phyloP scores from a whole-genome alignment of 1,140 invertebrate species.

The Bombus waltoni region DNA sequence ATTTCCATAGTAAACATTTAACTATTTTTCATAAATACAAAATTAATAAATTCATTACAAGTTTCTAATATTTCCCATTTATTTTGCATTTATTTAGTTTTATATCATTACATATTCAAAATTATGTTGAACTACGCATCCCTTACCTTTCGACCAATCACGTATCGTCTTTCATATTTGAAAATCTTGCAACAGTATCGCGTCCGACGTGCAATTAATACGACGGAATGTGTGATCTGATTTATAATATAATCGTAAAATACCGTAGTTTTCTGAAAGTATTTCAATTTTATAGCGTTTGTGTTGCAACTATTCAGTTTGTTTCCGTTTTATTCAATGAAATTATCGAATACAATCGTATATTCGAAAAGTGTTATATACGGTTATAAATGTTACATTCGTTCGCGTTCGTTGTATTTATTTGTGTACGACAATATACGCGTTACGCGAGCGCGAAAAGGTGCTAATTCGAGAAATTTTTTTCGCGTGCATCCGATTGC shows the following conservation, averaged over 20 bases:
- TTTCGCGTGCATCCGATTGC: conserved; percentile 31
- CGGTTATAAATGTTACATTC: not conserved
- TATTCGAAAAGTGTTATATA: not conserved
- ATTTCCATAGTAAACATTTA: not conserved
- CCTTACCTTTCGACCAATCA: not conserved
- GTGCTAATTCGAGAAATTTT: conserved; percentile 37
- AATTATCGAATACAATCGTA: not conserved
- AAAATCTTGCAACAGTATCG: not conserved
- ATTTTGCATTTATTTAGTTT: not conserved
- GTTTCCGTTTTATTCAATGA: not conserved
- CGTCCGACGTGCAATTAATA: not conserved
- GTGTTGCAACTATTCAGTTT: no score
- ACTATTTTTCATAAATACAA: not conserved
- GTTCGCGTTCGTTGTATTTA: not conserved
- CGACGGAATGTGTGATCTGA: not conserved
- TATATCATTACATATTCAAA: not conserved
- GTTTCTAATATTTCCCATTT: not conserved
- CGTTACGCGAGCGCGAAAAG: not conserved
- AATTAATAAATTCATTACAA: not conserved
- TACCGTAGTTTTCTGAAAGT: no score
- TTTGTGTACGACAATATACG: not conserved
- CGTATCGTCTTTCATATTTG: not conserved
- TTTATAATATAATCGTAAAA: not conserved
- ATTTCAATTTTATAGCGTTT: not conserved
- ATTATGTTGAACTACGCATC: not conserved